Evolutionary conservation across 2,113 vertebrate genomes (phyloP), one percentile per base, ranked within the genome.

Genomic region (Pseudorasbora parva): DNA sequence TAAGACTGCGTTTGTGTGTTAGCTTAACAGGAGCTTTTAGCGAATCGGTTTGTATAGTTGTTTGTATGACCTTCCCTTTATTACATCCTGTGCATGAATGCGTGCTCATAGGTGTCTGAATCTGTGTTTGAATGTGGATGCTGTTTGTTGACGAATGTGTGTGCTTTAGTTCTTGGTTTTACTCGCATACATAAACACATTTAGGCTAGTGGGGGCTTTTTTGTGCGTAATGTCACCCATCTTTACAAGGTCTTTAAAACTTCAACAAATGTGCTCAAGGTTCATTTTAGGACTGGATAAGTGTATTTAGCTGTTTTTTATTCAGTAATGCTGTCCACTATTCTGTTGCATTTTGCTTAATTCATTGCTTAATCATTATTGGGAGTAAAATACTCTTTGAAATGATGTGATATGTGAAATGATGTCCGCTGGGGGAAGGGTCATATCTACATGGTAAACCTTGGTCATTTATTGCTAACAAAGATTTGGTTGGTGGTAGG

Each of bases 231-330:
- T 27, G 74, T 33, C 23, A 14, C 27, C 27, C 27, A 27, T 74
- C 25, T 85, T 37, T 79, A 43, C 49, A 23, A 71, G 77, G 64
- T 41, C 27, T 56, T 76, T 56, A 21, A 56, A 76, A 56, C 8
- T 54, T 76, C 2, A 57, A 76, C 51, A 76, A 57, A 76, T 56
- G 74, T 37, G 19, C 19, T 57, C 30, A 76, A 57, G 51, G 49
- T 37, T 76, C 10, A 33, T 37, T 57, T 41, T n/a, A n/a, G 19
- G 7, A 51, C 79, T 45, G 64, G 19, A 19, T 54, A 54, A 71
- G 91, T 89, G 89, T 87, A 90, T 86, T 88, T 91, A 91, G 91
- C 88, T 91, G 90, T 69, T 81, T 86, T 90, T 91, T 92, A 45
- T 45, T 45, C 41, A 45, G 7, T 5, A 71, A n/a, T 45, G 41